Percentiles rank a stretch among this genome's conserved stretches.
phyloP scores from a whole-genome alignment of 2,113 vertebrate species.

The Lota lota region DNA sequence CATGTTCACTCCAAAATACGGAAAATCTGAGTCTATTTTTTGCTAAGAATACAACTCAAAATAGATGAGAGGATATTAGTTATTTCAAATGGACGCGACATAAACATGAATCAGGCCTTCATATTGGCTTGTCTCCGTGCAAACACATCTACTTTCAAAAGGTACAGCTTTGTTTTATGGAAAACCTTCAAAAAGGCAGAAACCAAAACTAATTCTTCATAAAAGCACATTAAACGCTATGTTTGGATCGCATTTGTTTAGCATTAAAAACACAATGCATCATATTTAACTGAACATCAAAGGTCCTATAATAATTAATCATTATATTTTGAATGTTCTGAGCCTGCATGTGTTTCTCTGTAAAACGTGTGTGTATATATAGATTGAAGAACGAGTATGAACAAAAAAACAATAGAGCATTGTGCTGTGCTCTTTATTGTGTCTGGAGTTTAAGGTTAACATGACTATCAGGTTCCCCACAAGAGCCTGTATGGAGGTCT shows the following conservation, averaged over 20 bases:
- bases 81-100: too few relatives aligned
- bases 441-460: slow-evolving; percentile 45
- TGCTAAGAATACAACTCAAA: too few relatives aligned
- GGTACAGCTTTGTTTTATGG: background rate
- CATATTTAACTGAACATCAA: background rate
- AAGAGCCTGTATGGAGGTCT: too few relatives aligned
- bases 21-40: too few relatives aligned
- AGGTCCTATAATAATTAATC: background rate
- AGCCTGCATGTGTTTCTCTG: background rate
- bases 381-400: slow-evolving; percentile 17
- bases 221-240: background rate
- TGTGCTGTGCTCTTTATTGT: slow-evolving; percentile 22
- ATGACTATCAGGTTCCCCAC: slow-evolving; percentile 41
- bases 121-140: too few relatives aligned
- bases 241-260: background rate
- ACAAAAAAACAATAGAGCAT: background rate
- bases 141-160: too few relatives aligned
- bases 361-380: background rate
- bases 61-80: too few relatives aligned
- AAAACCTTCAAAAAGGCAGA: background rate
- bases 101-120: too few relatives aligned
- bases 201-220: background rate
- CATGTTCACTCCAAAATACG: too few relatives aligned
- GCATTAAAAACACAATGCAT: background rate
- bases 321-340: background rate